A percentile compares a stretch with the other conserved stretches of the same genome.
phyloP scores from a whole-genome alignment of 2,797 vertebrate genomes.

The Typhlichthys eigenmanni region DNA sequence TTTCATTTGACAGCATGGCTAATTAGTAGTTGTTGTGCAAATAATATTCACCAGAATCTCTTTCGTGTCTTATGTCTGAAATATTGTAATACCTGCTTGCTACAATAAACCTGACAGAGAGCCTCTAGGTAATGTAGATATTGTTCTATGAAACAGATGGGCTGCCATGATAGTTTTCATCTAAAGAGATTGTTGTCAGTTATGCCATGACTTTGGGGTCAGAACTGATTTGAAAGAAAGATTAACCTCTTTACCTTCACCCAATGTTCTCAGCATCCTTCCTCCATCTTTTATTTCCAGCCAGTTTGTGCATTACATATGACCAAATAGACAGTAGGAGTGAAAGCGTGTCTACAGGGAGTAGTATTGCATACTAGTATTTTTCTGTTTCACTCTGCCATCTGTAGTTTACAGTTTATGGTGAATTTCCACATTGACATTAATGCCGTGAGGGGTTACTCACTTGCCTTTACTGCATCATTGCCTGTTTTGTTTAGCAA shows the following conservation, averaged over 20 bases:
- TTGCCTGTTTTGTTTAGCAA: conserved; percentile 39
- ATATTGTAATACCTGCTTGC: background rate
- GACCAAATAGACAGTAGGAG: background rate
- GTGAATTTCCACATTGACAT: conserved; percentile 38
- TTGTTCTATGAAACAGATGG: background rate
- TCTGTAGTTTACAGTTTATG: background rate
- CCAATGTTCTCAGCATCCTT: background rate
- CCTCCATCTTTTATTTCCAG: background rate
- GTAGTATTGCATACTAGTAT: background rate
- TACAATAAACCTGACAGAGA: too few species aligned
- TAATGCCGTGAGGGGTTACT: conserved; percentile 33
- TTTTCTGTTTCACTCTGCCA: background rate
- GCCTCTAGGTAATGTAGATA: background rate
- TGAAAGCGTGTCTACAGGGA: background rate
- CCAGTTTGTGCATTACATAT: background rate
- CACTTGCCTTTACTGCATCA: conserved; percentile 11
- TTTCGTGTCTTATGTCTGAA: background rate
- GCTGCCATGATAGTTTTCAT: background rate
- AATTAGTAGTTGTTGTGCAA: too few species aligned
- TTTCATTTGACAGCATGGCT: too few species aligned
- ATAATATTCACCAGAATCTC: background rate
- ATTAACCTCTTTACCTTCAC: conserved; percentile 7
- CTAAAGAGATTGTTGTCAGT: conserved; percentile 15
- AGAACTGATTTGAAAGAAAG: conserved; percentile 17
- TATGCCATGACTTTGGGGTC: conserved; percentile 12